Percentiles rank a stretch among this genome's conserved stretches.
These are phyloP conservation scores for Tethya wilhelma DNA, from an alignment of 37 sponge, comb jelly and placozoan genomes.

Conservation along the genomic window DNA sequence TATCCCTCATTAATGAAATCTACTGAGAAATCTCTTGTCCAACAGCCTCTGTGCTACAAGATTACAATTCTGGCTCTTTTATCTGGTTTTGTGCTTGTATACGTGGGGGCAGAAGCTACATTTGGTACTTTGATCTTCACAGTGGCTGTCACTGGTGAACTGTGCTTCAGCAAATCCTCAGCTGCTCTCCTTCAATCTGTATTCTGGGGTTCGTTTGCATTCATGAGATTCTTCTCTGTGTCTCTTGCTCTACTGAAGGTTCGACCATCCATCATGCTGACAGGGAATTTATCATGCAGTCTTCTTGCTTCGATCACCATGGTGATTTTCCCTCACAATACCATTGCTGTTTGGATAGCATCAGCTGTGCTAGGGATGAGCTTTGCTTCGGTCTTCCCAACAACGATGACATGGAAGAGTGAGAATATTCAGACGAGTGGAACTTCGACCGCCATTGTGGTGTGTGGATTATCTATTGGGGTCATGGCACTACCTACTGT, in stretches of 20 bases:
- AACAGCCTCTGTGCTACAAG: too few relatives aligned
- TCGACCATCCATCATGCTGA: constrained; percentile 41
- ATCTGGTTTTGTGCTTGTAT: constrained; percentile 36
- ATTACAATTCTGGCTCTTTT: neutral
- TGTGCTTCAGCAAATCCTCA: constrained; percentile 35
- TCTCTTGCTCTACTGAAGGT: constrained; percentile 33
- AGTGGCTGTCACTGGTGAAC: constrained; percentile 45
- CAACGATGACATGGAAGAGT: constrained; percentile 47
- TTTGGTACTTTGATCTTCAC: constrained; percentile 66
- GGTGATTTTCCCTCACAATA: constrained; percentile 2
- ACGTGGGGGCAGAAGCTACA: constrained; percentile 57
- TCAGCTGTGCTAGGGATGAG: constrained; percentile 35
- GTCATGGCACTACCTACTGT: constrained; percentile 43
- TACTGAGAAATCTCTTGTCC: too few relatives aligned
- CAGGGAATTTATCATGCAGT: constrained; percentile 39
- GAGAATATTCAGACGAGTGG: constrained; percentile 31
- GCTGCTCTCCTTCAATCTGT: constrained; percentile 51
- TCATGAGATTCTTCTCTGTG: constrained; percentile 39
- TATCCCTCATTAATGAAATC: too few relatives aligned
- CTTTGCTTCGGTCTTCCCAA: constrained; percentile 60
- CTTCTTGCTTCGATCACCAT: constrained; percentile 29
- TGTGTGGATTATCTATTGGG: constrained; percentile 41
- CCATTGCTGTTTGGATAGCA: constrained; percentile 50
- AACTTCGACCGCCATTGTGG: constrained; percentile 29
- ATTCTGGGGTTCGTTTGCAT: constrained; percentile 73